Evolutionary conservation across 2,888 invertebrate species (phyloP), one percentile per base, ranked within the genome.

Genomic region (Drosophila gaucha): DNA sequence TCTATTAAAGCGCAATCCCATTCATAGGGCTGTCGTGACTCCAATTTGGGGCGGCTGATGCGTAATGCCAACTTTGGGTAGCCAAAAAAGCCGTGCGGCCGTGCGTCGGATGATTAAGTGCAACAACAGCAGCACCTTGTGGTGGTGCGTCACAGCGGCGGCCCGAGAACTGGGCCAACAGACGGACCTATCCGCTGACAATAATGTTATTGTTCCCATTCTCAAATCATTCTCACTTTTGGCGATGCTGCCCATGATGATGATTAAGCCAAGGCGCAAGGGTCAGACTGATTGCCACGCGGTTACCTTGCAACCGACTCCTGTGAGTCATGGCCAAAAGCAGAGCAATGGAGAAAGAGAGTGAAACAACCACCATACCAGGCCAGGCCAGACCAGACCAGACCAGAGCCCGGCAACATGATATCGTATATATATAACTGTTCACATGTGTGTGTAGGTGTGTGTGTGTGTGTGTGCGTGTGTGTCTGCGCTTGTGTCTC

Each of bases 171-270:
- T 82, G 88, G 82, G 82, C 88, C 31, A 31, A 18, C 33, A 50
- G 46, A 60, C 31, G 31, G 9, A 52, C 36, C 26, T 31, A 30
- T 35, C 30, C 52, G 39, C 16, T 33, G 57, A 56, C 54, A 47
- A 63, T 55, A 38, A 43, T 58, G 39, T 12, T 30, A 24, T 28
- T 73, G 51, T 60, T 52, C 72, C 58, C 64, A 63, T 70, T 77
- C 76, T 64, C 43, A 65, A 58, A 75, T 65, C 86, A 80, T 69
- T 77, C 79, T 82, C 88, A 88, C 82, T 82, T 88, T 88, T 77
- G 60, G 52, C 33, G 54, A 36, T 52, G 71, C 20, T 41, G 71
- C 14, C 31, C 46, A 10, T 30, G 46, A 28, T 49, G 80, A 82
- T 82, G 80, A 82, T 82, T 87, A 80, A 85, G 72, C 51, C 57